Evolutionary conservation across 2,888 invertebrate genomes (phyloP).

Genomic region (Troides helena): DNA sequence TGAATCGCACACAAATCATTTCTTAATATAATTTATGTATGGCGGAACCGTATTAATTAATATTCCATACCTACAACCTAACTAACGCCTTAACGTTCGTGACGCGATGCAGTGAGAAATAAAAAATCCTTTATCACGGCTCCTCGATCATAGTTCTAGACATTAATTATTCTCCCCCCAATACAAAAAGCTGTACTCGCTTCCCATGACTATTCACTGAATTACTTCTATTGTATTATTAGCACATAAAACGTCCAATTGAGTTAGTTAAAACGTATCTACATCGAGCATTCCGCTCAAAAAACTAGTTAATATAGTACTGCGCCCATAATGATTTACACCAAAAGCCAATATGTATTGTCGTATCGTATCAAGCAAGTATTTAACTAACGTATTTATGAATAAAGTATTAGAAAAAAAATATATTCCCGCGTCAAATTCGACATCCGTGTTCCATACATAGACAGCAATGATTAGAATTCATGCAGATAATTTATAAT

Average conservation of each 20-base stretch:
- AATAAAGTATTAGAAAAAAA: neutral
- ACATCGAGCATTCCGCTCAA: constrained; percentile 3
- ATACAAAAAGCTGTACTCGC: constrained; percentile 63
- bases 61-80: constrained; percentile 14
- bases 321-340: neutral
- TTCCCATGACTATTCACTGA: constrained; percentile 71
- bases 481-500: constrained; percentile 17
- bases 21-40: constrained; percentile 24
- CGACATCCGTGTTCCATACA: neutral
- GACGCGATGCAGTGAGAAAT: constrained; percentile 51
- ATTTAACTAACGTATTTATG: constrained; percentile 1
- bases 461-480: constrained; percentile 9
- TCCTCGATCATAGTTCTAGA: constrained; percentile 53
- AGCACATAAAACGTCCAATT: constrained; percentile 29
- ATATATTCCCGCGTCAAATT: neutral
- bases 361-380: neutral
- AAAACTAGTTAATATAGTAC: neutral
- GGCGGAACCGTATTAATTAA: constrained; percentile 21
- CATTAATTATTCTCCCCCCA: constrained; percentile 53
- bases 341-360: neutral
- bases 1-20: constrained; percentile 11
- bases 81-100: constrained; percentile 20
- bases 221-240: constrained; percentile 41
- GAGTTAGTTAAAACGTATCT: constrained; percentile 24
- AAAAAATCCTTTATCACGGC: constrained; percentile 58